Evolutionary conservation across 2,797 vertebrate genomes (phyloP), one percentile per base, ranked within the genome.

Genomic region (Ptychobarbus kaznakovi): DNA sequence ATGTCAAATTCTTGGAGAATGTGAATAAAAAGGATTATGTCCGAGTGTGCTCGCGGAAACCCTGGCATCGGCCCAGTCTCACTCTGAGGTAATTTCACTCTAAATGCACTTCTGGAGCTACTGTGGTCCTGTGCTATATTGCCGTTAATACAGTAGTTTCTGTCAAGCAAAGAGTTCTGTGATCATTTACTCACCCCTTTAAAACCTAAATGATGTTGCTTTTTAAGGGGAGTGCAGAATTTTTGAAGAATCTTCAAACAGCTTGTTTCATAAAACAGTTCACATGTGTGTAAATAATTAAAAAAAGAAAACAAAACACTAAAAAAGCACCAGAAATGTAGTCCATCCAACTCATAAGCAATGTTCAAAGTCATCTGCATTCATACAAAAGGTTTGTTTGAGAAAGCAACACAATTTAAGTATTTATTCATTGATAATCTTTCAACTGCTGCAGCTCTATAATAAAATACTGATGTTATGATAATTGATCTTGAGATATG

Each of bases 1-100:
- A 98, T 0, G 97, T 98, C 18, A 98, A 98, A 92, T 98, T 98
- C 92, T 91, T 98, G 92, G 97, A 98, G 91, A 98, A 98, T 1
- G 94, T 98, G 90, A 97, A 97, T 93, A 98, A 98, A 88, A 98
- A 98, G 89, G 97, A 98, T 89, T 98, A 97, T 0, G 97, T 98
- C 46, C 92, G 97, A 66, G 97, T 98, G 81, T 98, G 97, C 85
- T 97, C 96, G 20, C 93, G 95, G 66, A 97, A 97, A 85, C 97
- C 97, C 0, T 97, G 97, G 97, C 96, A 97, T 56, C 91, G 96
- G 87, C 94, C 96, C 0, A 93, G 94, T 1, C 94, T 95, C 85
- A 92, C 94, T 0, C 93, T 97, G 89, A 97, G 97, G 97, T 97
- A 93, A 87, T 81, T 32, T 75, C 13, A 38, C 20, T 20, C 10